Evolutionary conservation across 2,113 vertebrate species (phyloP).

Genomic region (Dendrocopos noguchii): DNA sequence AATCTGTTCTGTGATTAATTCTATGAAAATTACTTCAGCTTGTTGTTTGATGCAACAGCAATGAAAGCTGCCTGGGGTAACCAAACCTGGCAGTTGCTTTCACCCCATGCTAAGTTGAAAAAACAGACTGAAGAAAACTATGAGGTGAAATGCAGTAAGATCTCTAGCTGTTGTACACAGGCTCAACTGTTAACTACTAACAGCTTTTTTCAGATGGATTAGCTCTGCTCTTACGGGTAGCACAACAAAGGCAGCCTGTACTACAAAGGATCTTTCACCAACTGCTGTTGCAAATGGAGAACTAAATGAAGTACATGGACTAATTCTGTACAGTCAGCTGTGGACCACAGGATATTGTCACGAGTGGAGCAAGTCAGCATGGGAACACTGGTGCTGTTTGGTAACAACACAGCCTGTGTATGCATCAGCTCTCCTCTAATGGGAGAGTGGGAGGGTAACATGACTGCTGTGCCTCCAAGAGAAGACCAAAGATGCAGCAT

Average conservation of each 20-base stretch:
- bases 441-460: background rate
- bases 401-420: background rate
- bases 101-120: background rate
- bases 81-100: background rate
- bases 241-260: background rate
- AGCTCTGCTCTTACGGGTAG: background rate
- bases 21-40: background rate
- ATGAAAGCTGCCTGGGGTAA: background rate
- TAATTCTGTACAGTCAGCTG: fast-evolving
- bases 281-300: background rate
- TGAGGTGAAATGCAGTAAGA: background rate
- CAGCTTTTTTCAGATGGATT: background rate
- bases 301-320: background rate
- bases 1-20: background rate
- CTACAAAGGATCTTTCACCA: background rate
- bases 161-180: background rate
- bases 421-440: background rate
- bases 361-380: background rate
- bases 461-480: background rate
- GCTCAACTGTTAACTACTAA: background rate
- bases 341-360: background rate
- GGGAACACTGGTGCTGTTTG: background rate
- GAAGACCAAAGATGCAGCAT: background rate
- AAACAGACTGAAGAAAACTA: background rate
- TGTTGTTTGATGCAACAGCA: background rate